Conservation (phyloP, 2,797 vertebrate species). For the Denticeps clupeoides region DNA sequence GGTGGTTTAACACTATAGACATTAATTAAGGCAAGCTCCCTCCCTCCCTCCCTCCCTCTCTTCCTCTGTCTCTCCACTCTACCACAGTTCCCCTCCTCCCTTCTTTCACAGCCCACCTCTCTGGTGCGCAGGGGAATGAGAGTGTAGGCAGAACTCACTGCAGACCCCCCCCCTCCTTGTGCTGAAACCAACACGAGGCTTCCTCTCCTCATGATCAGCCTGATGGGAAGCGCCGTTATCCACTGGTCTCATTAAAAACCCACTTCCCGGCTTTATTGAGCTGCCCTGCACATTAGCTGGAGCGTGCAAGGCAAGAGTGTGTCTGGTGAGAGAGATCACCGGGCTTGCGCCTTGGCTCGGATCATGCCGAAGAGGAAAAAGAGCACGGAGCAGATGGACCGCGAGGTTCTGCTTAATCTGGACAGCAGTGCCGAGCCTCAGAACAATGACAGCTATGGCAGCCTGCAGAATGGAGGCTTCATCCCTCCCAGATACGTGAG, state of each 20-base stretch:
- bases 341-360: too few species aligned
- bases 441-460: slow-evolving; percentile 50
- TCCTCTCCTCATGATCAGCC: slow-evolving; percentile 10
- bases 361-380: slow-evolving; percentile 56
- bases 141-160: slow-evolving; percentile 31
- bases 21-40: too few species aligned
- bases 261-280: too few species aligned
- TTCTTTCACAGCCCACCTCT: background rate
- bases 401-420: slow-evolving; percentile 57
- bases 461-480: slow-evolving; percentile 51
- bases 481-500: slow-evolving; percentile 59
- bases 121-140: slow-evolving; percentile 1
- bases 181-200: too few species aligned
- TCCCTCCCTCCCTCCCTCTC: background rate
- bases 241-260: too few species aligned
- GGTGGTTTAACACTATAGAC: too few species aligned
- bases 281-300: background rate
- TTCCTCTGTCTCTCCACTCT: background rate
- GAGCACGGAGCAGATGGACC: slow-evolving; percentile 43
- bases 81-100: background rate
- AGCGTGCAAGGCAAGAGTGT: too few species aligned
- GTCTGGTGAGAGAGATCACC: too few species aligned
- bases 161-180: slow-evolving; percentile 32
- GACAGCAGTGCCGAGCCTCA: slow-evolving; percentile 41
- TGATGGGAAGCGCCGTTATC: too few species aligned